These are phyloP conservation scores for Erebia ligea DNA, from an alignment of 2,888 invertebrate species.

Conservation along the genomic window DNA sequence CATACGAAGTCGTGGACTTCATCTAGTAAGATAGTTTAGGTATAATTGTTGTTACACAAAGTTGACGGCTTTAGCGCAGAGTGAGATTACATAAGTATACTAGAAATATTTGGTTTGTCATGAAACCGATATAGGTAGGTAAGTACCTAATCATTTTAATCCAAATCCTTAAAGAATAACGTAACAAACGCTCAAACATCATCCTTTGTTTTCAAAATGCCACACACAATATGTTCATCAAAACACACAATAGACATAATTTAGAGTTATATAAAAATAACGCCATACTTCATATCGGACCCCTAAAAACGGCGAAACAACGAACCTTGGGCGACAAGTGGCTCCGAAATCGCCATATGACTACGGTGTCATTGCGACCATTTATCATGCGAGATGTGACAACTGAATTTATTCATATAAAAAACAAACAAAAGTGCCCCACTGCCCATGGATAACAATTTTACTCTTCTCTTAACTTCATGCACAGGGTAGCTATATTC, in stretches of 20 bases:
- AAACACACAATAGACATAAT: conserved; percentile 46
- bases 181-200: conserved; percentile 2
- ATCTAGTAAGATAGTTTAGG: too few relatives aligned
- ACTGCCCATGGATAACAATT: conserved; percentile 59
- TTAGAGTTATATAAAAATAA: conserved; percentile 46
- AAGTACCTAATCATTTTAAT: too few relatives aligned
- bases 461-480: conserved; percentile 58
- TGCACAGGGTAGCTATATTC: conserved; percentile 48
- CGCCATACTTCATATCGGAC: conserved; percentile 28
- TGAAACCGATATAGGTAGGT: too few relatives aligned
- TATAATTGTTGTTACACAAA: too few relatives aligned
- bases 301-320: conserved; percentile 50
- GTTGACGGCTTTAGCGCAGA: too few relatives aligned
- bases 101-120: too few relatives aligned
- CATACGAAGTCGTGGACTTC: too few relatives aligned
- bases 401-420: conserved; percentile 81
- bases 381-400: conserved; percentile 79
- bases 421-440: conserved; percentile 77
- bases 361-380: conserved; percentile 69
- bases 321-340: conserved; percentile 63
- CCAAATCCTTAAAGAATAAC: neutral
- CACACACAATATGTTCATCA: conserved; percentile 34
- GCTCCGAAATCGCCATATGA: conserved; percentile 77
- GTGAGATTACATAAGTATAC: too few relatives aligned
- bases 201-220: conserved; percentile 19